These are phyloP conservation scores for Echinarachnius parma DNA, from an alignment of 53 echinoderm and acorn worm species.

Conservation along the genomic window DNA sequence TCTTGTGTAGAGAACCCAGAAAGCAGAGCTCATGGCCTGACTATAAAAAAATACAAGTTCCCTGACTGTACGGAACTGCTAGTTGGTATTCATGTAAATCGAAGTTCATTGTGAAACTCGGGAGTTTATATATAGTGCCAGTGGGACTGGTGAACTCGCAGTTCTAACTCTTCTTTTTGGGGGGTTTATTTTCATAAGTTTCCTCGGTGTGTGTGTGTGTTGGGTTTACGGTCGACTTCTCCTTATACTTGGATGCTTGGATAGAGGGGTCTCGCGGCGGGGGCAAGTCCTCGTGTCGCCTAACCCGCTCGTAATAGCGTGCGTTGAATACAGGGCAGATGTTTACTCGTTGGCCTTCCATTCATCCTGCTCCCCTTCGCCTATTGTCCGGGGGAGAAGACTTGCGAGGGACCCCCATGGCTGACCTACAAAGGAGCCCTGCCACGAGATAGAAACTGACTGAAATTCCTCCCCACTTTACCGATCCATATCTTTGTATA, in stretches of 20 bases:
- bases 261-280: constrained; percentile 43
- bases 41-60: too few species aligned
- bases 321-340: constrained; percentile 47
- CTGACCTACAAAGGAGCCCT: constrained; percentile 39
- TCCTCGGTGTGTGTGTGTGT: constrained; percentile 8
- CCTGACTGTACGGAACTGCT: too few species aligned
- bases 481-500: constrained; percentile 44
- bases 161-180: too few species aligned
- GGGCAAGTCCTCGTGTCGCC: constrained; percentile 46
- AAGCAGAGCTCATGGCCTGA: too few species aligned
- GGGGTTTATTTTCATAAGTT: constrained; percentile 13
- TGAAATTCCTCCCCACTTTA: constrained; percentile 30
- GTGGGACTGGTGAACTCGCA: too few species aligned
- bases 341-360: constrained; percentile 33
- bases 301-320: constrained; percentile 35
- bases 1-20: constrained; percentile 16
- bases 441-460: constrained; percentile 15
- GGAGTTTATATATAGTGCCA: too few species aligned
- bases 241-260: constrained; percentile 11
- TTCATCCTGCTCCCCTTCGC: constrained; percentile 29
- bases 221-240: constrained; percentile 30
- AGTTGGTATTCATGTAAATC: too few species aligned
- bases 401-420: constrained; percentile 39
- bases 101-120: too few species aligned
- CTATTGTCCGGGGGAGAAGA: constrained; percentile 4